Conservation (phyloP, 2,888 invertebrate species). For the Nephrotoma guestfalica region DNA sequence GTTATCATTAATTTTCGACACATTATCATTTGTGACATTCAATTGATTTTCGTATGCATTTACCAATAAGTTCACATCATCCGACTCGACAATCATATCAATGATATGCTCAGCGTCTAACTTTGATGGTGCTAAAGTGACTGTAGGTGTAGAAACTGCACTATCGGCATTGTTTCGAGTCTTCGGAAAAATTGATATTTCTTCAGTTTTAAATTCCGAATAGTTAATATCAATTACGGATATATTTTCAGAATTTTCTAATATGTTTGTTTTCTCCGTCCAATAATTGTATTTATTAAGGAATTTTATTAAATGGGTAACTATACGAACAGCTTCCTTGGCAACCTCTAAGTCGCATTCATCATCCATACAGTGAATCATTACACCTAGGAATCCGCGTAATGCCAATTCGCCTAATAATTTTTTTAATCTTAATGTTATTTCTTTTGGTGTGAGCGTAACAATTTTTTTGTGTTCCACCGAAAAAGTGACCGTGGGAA, state of each 20-base stretch:
- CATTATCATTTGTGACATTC: slow-evolving; percentile 18
- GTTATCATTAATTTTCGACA: slow-evolving; percentile 14
- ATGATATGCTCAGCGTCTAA: slow-evolving; percentile 37
- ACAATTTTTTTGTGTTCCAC: slow-evolving; percentile 65
- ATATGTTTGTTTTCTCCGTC: slow-evolving; percentile 12
- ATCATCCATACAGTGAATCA: slow-evolving; percentile 49
- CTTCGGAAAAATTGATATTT: background rate
- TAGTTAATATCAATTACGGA: slow-evolving; percentile 14
- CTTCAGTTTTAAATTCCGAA: background rate
- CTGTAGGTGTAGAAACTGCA: background rate
- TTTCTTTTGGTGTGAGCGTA: slow-evolving; percentile 48
- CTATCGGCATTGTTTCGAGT: background rate
- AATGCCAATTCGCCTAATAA: slow-evolving; percentile 51
- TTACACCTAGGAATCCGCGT: slow-evolving; percentile 53
- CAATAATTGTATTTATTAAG: slow-evolving; percentile 41
- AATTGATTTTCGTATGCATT: slow-evolving; percentile 43
- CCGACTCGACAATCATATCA: slow-evolving; percentile 46
- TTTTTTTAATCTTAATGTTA: slow-evolving; percentile 40
- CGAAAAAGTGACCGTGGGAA: slow-evolving; percentile 67
- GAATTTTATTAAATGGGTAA: slow-evolving; percentile 32
- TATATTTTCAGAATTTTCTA: background rate
- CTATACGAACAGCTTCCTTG: slow-evolving; percentile 41
- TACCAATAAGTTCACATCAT: slow-evolving; percentile 45
- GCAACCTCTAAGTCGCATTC: slow-evolving; percentile 59
- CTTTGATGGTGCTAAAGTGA: slow-evolving; percentile 13